Evolutionary conservation across 2,797 vertebrate genomes (phyloP), one percentile per base, ranked within the genome.

Genomic region (Cephalopachus bancanus): DNA sequence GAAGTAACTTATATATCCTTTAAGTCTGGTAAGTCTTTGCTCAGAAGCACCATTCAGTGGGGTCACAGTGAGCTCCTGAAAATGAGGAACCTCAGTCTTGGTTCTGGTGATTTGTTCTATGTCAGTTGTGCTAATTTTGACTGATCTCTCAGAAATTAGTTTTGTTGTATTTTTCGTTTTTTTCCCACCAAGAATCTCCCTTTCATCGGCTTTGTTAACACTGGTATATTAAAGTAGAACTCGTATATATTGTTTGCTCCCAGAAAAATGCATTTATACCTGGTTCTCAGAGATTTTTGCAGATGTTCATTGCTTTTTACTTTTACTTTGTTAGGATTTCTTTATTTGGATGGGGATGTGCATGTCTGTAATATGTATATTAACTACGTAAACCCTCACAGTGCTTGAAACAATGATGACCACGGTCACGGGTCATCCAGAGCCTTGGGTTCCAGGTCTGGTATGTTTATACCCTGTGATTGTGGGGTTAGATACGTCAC

Each of bases 161-260:
- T 69, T 88, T 74, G 53, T 59, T 92, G 83, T 87, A 24, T 75
- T 65, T 79, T 84, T 53, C 83, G 15, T 65, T 86, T 53, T 60
- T 87, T 64, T 19, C 44, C 1, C 7, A 22, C 53, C 16, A 59
- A 49, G 53, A 59, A 26, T 92, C 5, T 37, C 7, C 64, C 20
- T 81, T 90, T 67, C 17, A 57, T 49, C 65, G 15, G 49, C 37
- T 83, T 76, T 57, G 83, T 80, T 92, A 76, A 76, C 81, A 30
- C 28, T 24, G 55, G 17, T 20, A 16, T 62, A 19, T 79, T 64
- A 72, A 89, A 37, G 16, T 55, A 60, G 81, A 72, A 62, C 62
- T 16, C 15, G 9, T 28, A 7, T 49, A n/a, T 55, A 10, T 19
- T 75, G 26, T 65, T 83, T 44, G 10, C 24, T 22, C 9, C 28